These are phyloP conservation scores for Eclectus roratus DNA, from an alignment of 2,113 vertebrate species.

Conservation along the genomic window DNA sequence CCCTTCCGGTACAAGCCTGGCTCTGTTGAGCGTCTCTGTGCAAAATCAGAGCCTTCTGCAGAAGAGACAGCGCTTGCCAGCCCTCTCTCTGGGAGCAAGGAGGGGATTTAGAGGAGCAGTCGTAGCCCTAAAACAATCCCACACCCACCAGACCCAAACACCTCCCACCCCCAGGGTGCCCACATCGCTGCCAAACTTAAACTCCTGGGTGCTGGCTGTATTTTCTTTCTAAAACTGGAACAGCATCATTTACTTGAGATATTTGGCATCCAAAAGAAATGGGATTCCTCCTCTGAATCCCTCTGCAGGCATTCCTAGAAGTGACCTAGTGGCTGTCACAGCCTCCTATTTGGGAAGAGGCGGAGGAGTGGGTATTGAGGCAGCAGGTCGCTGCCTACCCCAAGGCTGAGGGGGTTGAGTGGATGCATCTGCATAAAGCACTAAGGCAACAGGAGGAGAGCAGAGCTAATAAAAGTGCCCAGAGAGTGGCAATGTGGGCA, in stretches of 20 bases:
- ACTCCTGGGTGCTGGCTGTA: background rate
- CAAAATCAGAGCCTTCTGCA: background rate
- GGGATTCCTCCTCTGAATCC: background rate
- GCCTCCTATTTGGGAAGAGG: background rate
- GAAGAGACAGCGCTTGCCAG: background rate
- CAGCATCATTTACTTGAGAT: background rate
- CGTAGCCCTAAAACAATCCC: background rate
- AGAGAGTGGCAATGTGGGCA: constrained; percentile 1
- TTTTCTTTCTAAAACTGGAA: background rate
- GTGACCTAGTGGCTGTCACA: background rate
- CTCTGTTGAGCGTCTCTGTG: background rate
- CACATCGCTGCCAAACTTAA: background rate
- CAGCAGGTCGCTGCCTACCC: constrained; percentile 11
- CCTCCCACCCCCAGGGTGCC: background rate
- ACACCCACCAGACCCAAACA: background rate
- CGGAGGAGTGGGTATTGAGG: background rate
- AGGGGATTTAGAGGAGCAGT: background rate
- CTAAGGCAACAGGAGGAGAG: background rate
- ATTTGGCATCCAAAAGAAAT: background rate
- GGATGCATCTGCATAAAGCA: background rate
- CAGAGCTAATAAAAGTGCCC: constrained; percentile 35
- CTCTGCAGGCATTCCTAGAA: background rate
- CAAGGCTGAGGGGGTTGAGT: background rate
- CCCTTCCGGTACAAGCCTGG: background rate
- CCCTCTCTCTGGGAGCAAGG: background rate